Base-by-base conservation (phyloP, 2,888 invertebrate genomes). In the Ditylenchus weischeri region DNA sequence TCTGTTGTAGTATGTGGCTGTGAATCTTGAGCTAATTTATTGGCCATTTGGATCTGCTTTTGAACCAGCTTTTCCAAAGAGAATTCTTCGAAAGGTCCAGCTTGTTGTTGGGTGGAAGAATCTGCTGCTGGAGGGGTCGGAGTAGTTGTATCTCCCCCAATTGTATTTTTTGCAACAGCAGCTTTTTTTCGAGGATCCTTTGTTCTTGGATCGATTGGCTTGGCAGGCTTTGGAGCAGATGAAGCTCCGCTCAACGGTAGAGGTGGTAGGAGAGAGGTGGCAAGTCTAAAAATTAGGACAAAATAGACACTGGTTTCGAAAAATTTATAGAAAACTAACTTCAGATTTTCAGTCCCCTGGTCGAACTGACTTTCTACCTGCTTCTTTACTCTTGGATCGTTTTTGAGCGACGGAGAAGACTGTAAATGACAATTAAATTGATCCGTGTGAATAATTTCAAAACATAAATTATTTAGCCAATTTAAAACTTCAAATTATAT, bases 291-390 rank as follows among this genome's bases (percentile, higher is more conserved):
- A 43, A 43, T 1, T 43, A 43, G 15, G 15, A 38, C 2, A 43
- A 13, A 13, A 43, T 43, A 10, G 11, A 13, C 11, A 43, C 8
- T 15, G 11, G 5, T 29, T 29, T 29, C 5, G 29, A 29, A 29
- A 29, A 2, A 2, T 29, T 29, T 29, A 29, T 2, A 3, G 13
- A 43, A 43, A 15, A 43, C 43, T 43, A 3, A 43, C 43, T 66
- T 65, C 38, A 73, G 61, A 19, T 68, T 73, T 29, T 62, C 47
- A 6, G 75, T 67, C 18, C 67, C 75, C 51, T 66, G 47, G 38
- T 73, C 75, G 64, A 73, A 73, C 59, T 76, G 75, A 58, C 73
- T 73, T 57, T 76, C 71, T 10, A 73, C 69, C 36, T 76, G 38
- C 49, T 66, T 67, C 54, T 76, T 59, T 35, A 73, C 19, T 23